Conservation (phyloP, 2,113 vertebrate species). For the Amphiprion ocellaris region DNA sequence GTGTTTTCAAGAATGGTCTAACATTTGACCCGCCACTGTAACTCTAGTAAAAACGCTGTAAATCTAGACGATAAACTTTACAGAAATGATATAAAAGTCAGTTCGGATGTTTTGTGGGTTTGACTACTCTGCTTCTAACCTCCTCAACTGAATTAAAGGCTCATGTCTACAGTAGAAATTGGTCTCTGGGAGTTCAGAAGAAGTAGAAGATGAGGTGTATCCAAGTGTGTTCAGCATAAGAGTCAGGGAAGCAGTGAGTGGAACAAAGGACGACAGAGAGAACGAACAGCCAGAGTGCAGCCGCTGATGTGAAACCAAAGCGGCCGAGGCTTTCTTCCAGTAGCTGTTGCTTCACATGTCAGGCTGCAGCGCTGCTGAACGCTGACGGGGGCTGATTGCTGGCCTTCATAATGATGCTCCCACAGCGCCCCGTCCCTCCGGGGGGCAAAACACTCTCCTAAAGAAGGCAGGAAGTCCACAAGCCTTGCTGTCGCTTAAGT, state of each 20-base stretch:
- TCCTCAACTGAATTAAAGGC: too few species aligned
- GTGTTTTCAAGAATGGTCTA: too few species aligned
- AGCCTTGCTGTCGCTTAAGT: conserved; percentile 67
- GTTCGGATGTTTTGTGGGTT: too few species aligned
- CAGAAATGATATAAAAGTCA: too few species aligned
- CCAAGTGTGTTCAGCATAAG: conserved; percentile 16
- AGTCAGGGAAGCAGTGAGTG: conserved; percentile 22
- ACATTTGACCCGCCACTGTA: too few species aligned
- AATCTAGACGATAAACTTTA: too few species aligned
- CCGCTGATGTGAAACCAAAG: conserved; percentile 55
- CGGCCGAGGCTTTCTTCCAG: conserved; percentile 45
- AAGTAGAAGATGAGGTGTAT: background rate
- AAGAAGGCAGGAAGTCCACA: conserved; percentile 70
- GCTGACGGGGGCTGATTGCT: conserved; percentile 64
- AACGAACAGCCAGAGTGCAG: conserved; percentile 39
- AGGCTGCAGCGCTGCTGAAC: conserved; percentile 39
- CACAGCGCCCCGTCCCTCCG: conserved; percentile 54
- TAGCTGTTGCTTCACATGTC: conserved; percentile 73
- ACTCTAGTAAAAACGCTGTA: too few species aligned
- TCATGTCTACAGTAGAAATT: too few species aligned
- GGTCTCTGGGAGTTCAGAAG: background rate
- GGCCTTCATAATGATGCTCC: conserved; percentile 54
- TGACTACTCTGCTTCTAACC: too few species aligned
- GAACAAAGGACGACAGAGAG: conserved; percentile 48
- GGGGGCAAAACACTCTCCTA: conserved; percentile 62